These are phyloP conservation scores for Epirrhoe tristata DNA, from an alignment of 2,888 invertebrate species.

Conservation along the genomic window DNA sequence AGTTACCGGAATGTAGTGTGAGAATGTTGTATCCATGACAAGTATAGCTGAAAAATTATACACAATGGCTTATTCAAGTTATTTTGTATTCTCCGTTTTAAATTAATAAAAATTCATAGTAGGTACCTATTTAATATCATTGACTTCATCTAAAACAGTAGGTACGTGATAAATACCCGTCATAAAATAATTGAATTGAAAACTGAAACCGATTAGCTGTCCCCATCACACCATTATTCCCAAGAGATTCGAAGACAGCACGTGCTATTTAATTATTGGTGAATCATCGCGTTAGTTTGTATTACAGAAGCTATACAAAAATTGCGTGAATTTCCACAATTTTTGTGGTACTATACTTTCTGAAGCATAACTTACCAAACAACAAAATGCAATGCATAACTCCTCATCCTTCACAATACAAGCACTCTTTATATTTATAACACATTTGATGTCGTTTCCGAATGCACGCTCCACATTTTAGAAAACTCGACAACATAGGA, in stretches of 20 bases:
- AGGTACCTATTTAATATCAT: too few species aligned
- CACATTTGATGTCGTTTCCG: slow-evolving; percentile 1
- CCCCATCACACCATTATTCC: too few species aligned
- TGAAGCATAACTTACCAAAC: slow-evolving; percentile 17
- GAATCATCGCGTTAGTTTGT: too few species aligned
- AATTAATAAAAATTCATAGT: too few species aligned
- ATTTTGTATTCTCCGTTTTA: too few species aligned
- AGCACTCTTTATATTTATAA: background rate
- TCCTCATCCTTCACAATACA: slow-evolving; percentile 21
- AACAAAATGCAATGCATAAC: slow-evolving; percentile 24
- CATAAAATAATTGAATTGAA: too few species aligned
- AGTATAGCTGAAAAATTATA: slow-evolving; percentile 32
- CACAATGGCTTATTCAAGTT: background rate
- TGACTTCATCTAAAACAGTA: too few species aligned
- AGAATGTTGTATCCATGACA: slow-evolving; percentile 31
- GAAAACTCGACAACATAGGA: slow-evolving; percentile 11
- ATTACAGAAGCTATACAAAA: too few species aligned
- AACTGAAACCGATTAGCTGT: too few species aligned
- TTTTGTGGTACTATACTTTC: background rate
- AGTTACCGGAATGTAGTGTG: slow-evolving; percentile 55
- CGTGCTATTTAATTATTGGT: too few species aligned
- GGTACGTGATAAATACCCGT: too few species aligned
- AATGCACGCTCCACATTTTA: background rate
- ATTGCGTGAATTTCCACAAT: background rate
- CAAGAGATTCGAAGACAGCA: too few species aligned